A percentile compares a stretch with the other conserved stretches of the same genome.
Conservation (phyloP, 2,797 vertebrate genomes). For the Tolypeutes matacus region DNA sequence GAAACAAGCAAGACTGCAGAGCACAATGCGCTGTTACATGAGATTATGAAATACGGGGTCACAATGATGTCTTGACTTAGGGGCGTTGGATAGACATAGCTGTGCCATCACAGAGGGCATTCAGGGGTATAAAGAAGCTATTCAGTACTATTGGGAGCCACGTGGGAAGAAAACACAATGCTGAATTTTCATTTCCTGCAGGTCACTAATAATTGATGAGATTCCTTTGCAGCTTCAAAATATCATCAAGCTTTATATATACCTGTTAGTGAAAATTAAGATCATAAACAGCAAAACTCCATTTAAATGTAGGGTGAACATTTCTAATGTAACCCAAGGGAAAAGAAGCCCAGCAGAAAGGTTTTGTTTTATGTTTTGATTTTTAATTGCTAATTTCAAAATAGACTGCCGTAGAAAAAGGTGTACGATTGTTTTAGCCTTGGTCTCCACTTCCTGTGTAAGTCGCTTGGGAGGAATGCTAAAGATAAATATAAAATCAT, state of each 20-base stretch:
- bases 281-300: conserved; percentile 27
- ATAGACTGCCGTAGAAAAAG: conserved; percentile 76
- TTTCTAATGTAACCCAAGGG: background rate
- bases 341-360: background rate
- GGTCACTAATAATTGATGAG: conserved; percentile 27
- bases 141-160: background rate
- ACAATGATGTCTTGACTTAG: background rate
- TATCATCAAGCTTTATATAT: background rate
- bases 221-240: conserved; percentile 44
- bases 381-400: conserved; percentile 70
- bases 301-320: background rate
- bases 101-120: background rate
- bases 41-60: background rate
- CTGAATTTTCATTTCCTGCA: conserved; percentile 45
- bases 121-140: background rate
- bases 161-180: background rate
- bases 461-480: conserved; percentile 78
- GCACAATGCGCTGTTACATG: background rate
- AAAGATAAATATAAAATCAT: conserved; percentile 71
- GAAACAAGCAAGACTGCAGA: background rate
- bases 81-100: background rate
- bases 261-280: conserved; percentile 61
- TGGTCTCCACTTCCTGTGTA: conserved; percentile 81
- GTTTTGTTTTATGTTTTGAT: conserved; percentile 79
- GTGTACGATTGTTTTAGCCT: conserved; percentile 65